Evolutionary conservation across 2,888 invertebrate species (phyloP).

Genomic region (Caradrina clavipalpis): DNA sequence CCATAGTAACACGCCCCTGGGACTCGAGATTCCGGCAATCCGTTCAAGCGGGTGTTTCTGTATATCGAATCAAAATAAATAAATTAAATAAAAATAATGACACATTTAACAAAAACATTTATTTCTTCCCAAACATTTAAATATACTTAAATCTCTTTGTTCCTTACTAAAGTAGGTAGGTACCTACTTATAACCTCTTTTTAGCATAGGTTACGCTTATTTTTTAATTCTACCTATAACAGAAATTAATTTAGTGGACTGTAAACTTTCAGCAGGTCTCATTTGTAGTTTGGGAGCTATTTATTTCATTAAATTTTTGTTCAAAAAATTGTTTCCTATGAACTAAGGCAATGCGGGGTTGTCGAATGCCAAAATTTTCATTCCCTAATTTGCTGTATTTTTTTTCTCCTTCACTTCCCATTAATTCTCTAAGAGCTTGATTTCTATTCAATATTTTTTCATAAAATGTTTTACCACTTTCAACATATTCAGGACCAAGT

Average conservation of each 20-base stretch:
- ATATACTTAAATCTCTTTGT: not conserved
- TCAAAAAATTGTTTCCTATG: constrained; percentile 93
- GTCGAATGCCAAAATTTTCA: constrained; percentile 92
- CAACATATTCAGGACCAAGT: constrained; percentile 91
- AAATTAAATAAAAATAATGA: too few species aligned
- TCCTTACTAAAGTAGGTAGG: too few species aligned
- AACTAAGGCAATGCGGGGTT: constrained; percentile 92
- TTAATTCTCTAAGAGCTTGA: constrained; percentile 92
- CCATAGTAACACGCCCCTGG: too few species aligned
- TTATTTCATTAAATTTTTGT: constrained; percentile 81
- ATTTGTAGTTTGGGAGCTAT: constrained; percentile 29
- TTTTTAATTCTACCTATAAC: not conserved
- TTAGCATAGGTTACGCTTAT: not conserved
- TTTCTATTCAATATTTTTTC: constrained; percentile 94
- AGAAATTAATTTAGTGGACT: constrained; percentile 7
- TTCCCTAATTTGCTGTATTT: constrained; percentile 93
- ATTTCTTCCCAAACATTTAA: constrained; percentile 14
- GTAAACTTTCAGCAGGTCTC: constrained; percentile 22
- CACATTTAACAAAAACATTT: constrained; percentile 2
- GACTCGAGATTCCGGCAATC: too few species aligned
- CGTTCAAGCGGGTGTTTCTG: too few species aligned
- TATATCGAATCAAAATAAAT: too few species aligned
- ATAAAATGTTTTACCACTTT: constrained; percentile 95
- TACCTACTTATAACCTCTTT: not conserved
- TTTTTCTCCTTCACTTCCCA: constrained; percentile 92